Evolutionary conservation across 2,888 invertebrate species (phyloP).

Genomic region (Vesta saturnalis): DNA sequence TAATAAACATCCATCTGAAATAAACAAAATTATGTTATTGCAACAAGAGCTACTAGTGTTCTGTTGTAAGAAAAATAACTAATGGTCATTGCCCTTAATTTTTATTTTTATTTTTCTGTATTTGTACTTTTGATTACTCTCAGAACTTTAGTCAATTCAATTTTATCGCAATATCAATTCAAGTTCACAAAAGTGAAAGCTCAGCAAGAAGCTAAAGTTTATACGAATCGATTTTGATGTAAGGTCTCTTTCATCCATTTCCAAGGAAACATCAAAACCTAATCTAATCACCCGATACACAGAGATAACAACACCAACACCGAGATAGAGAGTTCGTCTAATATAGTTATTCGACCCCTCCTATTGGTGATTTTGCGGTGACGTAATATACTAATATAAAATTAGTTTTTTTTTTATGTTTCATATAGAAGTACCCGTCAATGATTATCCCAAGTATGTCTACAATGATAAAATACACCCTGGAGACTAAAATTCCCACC

Average conservation of each 20-base stretch:
- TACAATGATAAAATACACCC: slow-evolving; percentile 1
- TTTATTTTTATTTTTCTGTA: no score
- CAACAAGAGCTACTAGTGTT: no score
- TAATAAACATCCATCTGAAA: no score
- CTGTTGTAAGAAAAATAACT: no score
- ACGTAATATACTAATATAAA: slow-evolving; percentile 24
- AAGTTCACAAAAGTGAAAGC: not conserved
- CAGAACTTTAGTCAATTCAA: no score
- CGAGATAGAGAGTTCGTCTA: slow-evolving; percentile 27
- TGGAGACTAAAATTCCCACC: slow-evolving; percentile 4
- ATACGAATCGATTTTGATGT: not conserved
- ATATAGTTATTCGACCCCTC: slow-evolving; percentile 32
- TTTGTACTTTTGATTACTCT: no score
- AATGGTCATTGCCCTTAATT: no score
- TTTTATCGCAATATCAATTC: not conserved
- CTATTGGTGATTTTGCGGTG: slow-evolving; percentile 23
- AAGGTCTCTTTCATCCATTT: slow-evolving; percentile 21
- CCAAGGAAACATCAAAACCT: slow-evolving; percentile 29
- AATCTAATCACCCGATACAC: slow-evolving; percentile 36
- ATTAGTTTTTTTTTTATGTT: not conserved
- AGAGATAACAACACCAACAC: slow-evolving; percentile 29
- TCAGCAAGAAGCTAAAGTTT: not conserved
- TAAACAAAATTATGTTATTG: no score
- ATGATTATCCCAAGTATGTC: not conserved
- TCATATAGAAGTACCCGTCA: not conserved